A percentile compares a stretch with the other conserved stretches of the same genome.
Evolutionary conservation across 2,797 vertebrate species (phyloP).

Genomic region (Astyanax mexicanus): DNA sequence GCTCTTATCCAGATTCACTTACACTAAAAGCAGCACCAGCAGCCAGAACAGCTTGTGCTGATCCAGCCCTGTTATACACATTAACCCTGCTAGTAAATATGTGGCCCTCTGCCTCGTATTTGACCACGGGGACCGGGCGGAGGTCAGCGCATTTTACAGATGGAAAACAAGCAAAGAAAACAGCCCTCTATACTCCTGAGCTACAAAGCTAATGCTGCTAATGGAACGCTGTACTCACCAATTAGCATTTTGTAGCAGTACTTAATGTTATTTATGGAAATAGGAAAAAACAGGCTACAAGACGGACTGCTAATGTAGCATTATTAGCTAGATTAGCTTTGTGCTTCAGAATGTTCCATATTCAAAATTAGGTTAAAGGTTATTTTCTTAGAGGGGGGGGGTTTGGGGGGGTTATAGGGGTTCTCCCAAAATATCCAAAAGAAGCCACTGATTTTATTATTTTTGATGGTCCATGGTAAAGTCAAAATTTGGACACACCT

Average conservation of each 20-base stretch:
- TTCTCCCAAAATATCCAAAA: no score
- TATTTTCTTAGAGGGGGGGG: no score
- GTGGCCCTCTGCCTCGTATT: conserved; percentile 34
- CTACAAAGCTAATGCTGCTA: not conserved
- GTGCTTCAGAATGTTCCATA: no score
- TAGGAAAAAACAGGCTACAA: not conserved
- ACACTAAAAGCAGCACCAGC: conserved; percentile 55
- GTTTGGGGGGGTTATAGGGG: no score
- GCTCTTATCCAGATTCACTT: not conserved
- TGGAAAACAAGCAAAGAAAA: conserved; percentile 23
- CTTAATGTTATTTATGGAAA: not conserved
- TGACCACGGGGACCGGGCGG: conserved; percentile 53
- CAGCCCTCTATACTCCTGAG: not conserved
- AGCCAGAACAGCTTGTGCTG: conserved; percentile 63
- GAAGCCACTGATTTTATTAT: no score
- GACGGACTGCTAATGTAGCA: no score
- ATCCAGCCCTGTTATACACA: conserved; percentile 63
- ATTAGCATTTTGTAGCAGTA: not conserved
- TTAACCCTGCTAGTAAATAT: conserved; percentile 59
- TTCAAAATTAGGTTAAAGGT: no score
- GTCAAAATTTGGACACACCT: no score
- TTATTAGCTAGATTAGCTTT: no score
- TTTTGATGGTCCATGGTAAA: no score
- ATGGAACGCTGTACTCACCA: not conserved
- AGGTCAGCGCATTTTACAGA: conserved; percentile 44